Evolutionary conservation across 2,113 vertebrate genomes (phyloP), one percentile per base, ranked within the genome.

Genomic region (Vimba vimba): DNA sequence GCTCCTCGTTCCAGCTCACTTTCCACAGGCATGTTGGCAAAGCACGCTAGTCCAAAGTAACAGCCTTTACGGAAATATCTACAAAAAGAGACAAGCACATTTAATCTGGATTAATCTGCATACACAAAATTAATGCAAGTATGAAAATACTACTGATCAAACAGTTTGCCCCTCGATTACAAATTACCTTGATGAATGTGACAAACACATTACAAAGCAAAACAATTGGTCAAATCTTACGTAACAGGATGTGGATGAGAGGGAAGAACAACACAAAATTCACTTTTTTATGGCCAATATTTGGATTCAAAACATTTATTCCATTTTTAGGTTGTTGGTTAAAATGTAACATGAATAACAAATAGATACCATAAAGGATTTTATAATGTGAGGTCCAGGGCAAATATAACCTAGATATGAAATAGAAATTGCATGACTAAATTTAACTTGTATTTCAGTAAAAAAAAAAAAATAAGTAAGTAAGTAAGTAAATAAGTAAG

Each of bases 1-100:
- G 98, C 98, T 0, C 98, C 98, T 2, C 98, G 95, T 90, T 99
- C 98, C 88, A 98, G 91, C 92, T 98, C 97, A 0, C 97, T 99
- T 90, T 99, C 98, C 92, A 99, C 98, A 0, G 97, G 97, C 97
- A 99, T 98, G 93, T 99, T 99, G 55, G 97, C 98, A 39, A 99
- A 99, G 91, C 98, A 99, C 23, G 98, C 98, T 93, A 99, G 95
- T 66, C 98, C 98, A 3, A 99, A 99, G 94, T 96, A 99, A 82
- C 94, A 92, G 36, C 97, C 98, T 87, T 99, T 99, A 33, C 98
- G 96, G 92, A 99, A 99, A 93, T 99, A 99, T 93, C 98, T 99
- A 81, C 73, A 81, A 50, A 83, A 36, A 64, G 6, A 47, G 15
- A 52, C 62, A 47, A 52, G 27, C 62, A 33, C 17, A 23, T 50